These are phyloP conservation scores for Halcyon chelicuti DNA, from an alignment of 2,797 vertebrate species.

Conservation along the genomic window DNA sequence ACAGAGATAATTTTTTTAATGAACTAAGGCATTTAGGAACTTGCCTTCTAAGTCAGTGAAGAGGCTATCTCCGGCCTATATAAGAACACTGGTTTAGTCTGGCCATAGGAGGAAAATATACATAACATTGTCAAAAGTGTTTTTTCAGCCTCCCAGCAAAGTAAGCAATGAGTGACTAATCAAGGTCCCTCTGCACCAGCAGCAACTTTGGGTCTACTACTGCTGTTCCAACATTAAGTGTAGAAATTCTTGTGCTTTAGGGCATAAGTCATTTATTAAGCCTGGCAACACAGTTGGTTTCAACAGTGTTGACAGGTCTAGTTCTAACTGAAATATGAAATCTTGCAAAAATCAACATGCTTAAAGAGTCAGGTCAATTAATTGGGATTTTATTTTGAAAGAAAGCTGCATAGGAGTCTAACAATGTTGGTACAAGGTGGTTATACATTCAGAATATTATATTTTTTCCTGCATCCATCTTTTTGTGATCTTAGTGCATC, in stretches of 20 bases:
- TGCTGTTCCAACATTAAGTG: neutral
- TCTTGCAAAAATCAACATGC: neutral
- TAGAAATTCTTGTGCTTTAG: neutral
- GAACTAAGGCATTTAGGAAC: neutral
- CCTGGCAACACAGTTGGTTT: neutral
- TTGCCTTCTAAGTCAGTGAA: neutral
- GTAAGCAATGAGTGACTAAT: neutral
- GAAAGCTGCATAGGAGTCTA: neutral
- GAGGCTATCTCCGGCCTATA: neutral
- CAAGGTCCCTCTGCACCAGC: neutral
- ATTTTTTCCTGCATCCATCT: neutral
- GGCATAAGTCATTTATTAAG: neutral
- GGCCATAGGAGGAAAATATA: neutral
- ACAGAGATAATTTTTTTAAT: neutral
- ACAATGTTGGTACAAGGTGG: neutral
- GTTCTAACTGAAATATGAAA: neutral
- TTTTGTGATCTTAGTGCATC: neutral
- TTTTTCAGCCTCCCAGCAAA: neutral
- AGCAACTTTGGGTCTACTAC: neutral
- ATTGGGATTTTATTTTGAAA: neutral
- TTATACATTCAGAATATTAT: neutral
- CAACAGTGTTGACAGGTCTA: neutral
- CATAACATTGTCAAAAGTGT: rapidly evolving
- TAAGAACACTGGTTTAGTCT: neutral
- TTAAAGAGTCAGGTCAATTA: neutral